Conservation (phyloP, 2,888 invertebrate species). For the Argyra leucocephala region DNA sequence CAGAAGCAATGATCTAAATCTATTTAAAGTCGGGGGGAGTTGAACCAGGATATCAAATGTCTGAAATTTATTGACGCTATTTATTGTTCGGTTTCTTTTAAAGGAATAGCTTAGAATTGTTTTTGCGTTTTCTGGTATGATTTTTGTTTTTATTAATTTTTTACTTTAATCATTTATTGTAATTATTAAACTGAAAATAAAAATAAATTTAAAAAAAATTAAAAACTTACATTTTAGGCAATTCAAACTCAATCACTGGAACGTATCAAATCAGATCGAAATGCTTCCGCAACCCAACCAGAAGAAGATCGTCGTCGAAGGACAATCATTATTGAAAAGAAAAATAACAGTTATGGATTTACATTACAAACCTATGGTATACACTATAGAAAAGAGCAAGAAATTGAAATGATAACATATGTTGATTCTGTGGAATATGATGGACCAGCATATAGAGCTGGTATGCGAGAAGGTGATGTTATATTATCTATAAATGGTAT, state of each 20-base stretch:
- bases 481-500: conserved; percentile 93
- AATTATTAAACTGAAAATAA: too few species aligned
- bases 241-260: conserved; percentile 56
- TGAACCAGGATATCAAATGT: too few species aligned
- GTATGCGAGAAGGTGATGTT: conserved; percentile 93
- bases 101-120: too few species aligned
- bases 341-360: conserved; percentile 85
- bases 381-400: conserved; percentile 86
- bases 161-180: too few species aligned
- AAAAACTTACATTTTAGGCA: conserved; percentile 7
- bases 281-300: conserved; percentile 56
- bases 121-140: too few species aligned
- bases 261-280: conserved; percentile 61
- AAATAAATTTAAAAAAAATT: too few species aligned
- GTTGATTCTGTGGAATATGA: conserved; percentile 92
- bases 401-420: conserved; percentile 93
- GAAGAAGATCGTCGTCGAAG: conserved; percentile 80
- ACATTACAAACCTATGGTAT: conserved; percentile 96
- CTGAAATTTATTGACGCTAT: too few species aligned
- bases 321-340: conserved; percentile 86
- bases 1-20: too few species aligned
- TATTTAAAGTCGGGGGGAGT: too few species aligned
- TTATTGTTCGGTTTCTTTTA: too few species aligned
- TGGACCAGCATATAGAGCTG: conserved; percentile 84
- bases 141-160: too few species aligned